These are phyloP conservation scores for Melierax canorus DNA, from an alignment of 2,113 vertebrate genomes.

Conservation along the genomic window DNA sequence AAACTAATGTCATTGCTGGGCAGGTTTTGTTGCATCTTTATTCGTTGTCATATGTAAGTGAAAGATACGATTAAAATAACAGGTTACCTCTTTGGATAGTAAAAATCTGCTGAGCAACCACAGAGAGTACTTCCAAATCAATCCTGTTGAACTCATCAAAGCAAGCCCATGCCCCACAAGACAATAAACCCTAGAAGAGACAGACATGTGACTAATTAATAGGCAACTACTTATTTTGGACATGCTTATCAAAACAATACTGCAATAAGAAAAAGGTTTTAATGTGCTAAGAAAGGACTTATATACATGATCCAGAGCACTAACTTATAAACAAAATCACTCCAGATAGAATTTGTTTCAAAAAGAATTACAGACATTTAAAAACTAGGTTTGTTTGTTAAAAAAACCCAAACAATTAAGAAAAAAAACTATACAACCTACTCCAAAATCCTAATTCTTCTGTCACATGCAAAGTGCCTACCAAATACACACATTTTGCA, in stretches of 20 bases:
- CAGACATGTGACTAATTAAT: not conserved
- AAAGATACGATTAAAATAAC: not conserved
- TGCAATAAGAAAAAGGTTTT: not conserved
- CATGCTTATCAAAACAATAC: not conserved
- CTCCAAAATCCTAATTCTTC: not conserved
- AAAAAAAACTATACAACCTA: not conserved
- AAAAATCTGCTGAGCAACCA: constrained; percentile 93
- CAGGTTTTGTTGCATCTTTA: not conserved
- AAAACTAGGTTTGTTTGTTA: not conserved
- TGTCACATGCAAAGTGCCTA: not conserved
- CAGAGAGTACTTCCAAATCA: constrained; percentile 91
- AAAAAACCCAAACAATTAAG: not conserved
- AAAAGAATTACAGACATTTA: not conserved
- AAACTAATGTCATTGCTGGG: not conserved
- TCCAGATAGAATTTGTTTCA: not conserved
- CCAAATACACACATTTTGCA: not conserved
- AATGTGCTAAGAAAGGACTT: not conserved
- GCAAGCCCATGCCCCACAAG: constrained; percentile 90
- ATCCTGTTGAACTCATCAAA: constrained; percentile 96
- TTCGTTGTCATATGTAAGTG: not conserved
- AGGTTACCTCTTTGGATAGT: constrained; percentile 90
- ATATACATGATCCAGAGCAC: not conserved
- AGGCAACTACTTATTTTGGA: not conserved
- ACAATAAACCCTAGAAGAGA: constrained; percentile 81
- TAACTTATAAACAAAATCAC: not conserved